phyloP scores from a whole-genome alignment of 2,888 invertebrate genomes.

The Rosalia funebris region DNA sequence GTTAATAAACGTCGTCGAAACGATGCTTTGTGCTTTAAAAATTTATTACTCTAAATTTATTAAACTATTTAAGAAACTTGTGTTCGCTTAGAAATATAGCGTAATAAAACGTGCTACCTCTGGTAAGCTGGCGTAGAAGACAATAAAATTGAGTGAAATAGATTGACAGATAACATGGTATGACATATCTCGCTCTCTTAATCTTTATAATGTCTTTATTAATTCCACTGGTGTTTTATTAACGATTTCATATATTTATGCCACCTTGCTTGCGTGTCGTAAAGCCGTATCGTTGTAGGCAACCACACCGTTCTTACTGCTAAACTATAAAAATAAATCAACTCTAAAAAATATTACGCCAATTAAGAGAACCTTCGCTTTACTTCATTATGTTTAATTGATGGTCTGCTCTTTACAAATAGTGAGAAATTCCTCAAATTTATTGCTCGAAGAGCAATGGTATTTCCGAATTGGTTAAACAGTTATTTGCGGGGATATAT shows the following conservation, averaged over 20 bases:
- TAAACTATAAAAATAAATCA: conserved; percentile 35
- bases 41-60: too few species aligned
- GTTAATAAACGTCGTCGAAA: too few species aligned
- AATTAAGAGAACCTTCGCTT: conserved; percentile 31
- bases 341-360: conserved; percentile 31
- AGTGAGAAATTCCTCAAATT: neutral
- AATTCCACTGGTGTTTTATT: conserved; percentile 9
- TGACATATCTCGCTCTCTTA: conserved; percentile 9
- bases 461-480: neutral
- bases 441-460: neutral
- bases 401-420: neutral
- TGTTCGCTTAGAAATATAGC: neutral
- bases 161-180: neutral
- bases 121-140: neutral
- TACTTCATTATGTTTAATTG: conserved; percentile 34
- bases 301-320: conserved; percentile 3
- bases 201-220: conserved; percentile 15
- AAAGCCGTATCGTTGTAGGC: conserved; percentile 12
- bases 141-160: conserved; percentile 10
- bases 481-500: neutral
- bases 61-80: too few species aligned
- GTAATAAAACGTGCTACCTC: conserved; percentile 5
- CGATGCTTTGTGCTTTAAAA: too few species aligned
- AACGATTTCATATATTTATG: conserved; percentile 8
- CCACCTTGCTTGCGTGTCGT: conserved; percentile 8